phyloP scores from a whole-genome alignment of 2,113 vertebrate genomes.

The Psephotus haematonotus region DNA sequence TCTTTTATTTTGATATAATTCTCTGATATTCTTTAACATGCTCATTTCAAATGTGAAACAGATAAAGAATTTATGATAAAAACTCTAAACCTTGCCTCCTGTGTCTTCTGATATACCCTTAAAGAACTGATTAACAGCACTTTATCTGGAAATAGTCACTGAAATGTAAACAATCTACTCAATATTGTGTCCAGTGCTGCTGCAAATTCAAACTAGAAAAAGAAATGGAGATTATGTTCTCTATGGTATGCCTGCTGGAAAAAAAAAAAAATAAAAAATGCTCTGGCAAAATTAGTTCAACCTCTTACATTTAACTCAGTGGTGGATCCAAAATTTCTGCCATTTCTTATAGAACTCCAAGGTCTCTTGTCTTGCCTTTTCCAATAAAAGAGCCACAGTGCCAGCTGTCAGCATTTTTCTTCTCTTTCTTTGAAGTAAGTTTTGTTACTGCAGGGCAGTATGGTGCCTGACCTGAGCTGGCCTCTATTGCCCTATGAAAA shows the following conservation, averaged over 20 bases:
- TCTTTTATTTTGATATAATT: neutral
- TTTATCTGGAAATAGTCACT: conserved; percentile 12
- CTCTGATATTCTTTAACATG: conserved; percentile 15
- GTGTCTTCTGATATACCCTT: neutral
- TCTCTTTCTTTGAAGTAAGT: conserved; percentile 3
- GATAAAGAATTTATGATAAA: conserved; percentile 35
- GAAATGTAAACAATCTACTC: neutral
- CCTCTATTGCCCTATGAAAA: conserved; percentile 5
- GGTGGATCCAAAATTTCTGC: neutral
- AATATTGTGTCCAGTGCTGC: neutral
- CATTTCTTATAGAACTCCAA: neutral
- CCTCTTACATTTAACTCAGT: neutral
- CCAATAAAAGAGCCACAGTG: neutral
- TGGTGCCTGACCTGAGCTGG: conserved; percentile 38
- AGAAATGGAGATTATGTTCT: neutral
- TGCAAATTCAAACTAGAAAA: neutral
- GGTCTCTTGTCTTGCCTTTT: neutral
- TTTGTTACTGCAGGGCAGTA: conserved; percentile 18
- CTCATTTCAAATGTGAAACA: conserved; percentile 33
- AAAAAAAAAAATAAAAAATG: neutral
- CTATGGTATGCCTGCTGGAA: neutral
- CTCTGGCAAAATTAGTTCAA: neutral
- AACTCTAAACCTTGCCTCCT: neutral
- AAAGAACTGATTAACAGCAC: neutral
- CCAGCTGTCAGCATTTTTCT: neutral